phyloP scores from a whole-genome alignment of 1,140 invertebrate species.

The Lineus longissimus region DNA sequence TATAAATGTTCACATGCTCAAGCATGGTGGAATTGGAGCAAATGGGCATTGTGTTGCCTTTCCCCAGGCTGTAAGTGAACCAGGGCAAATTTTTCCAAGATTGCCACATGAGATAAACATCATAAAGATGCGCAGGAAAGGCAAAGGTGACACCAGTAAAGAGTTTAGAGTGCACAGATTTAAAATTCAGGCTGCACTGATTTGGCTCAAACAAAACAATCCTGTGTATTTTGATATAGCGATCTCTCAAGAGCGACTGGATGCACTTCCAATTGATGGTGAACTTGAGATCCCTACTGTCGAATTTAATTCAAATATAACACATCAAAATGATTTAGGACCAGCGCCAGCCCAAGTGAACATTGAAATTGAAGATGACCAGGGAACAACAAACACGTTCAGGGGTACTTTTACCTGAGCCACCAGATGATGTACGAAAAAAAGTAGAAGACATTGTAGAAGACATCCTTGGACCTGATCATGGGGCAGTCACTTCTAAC shows the following conservation, averaged over 20 bases:
- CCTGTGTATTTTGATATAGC: constrained; percentile 2
- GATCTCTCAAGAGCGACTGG: background rate
- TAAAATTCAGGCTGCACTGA: background rate
- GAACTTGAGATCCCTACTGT: background rate
- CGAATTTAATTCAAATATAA: background rate
- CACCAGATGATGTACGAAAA: background rate
- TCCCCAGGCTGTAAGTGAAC: constrained; percentile 1
- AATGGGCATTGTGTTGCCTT: constrained; percentile 2
- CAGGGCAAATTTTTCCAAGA: background rate
- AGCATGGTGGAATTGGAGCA: background rate
- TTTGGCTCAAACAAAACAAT: constrained; percentile 4
- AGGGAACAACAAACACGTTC: background rate
- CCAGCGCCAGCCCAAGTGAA: background rate
- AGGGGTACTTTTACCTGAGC: background rate
- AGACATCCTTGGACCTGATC: background rate
- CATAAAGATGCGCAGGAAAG: background rate
- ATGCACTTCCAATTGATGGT: background rate
- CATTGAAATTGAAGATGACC: background rate
- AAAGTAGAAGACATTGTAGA: background rate
- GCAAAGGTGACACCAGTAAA: background rate
- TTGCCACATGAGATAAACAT: background rate
- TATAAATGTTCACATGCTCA: background rate
- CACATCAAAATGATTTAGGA: background rate
- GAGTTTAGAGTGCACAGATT: background rate
- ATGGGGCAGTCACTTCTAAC: background rate